Evolutionary conservation across 2,113 vertebrate genomes (phyloP).

Genomic region (Alosa alosa): DNA sequence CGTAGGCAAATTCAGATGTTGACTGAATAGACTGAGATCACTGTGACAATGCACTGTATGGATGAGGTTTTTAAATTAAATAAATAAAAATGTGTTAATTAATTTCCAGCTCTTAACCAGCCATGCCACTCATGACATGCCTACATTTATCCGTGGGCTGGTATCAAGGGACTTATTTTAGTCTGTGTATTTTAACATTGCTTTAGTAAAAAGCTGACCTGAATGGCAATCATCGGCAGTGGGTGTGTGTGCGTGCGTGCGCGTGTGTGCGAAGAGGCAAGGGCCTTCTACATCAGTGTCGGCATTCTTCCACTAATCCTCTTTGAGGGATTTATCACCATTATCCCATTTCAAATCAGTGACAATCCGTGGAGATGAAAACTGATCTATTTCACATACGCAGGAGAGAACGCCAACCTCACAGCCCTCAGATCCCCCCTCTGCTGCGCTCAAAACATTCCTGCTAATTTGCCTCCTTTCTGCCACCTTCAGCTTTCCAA

Average conservation of each 20-base stretch:
- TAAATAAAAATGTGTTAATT: neutral
- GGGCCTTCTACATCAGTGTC: neutral
- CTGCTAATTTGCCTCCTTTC: neutral
- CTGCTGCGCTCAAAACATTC: neutral
- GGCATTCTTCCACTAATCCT: conserved; percentile 14
- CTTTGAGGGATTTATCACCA: neutral
- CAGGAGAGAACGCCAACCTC: neutral
- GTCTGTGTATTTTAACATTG: conserved; percentile 1
- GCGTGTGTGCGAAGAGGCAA: neutral
- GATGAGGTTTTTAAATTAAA: neutral
- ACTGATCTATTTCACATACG: neutral
- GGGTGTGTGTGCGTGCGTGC: neutral
- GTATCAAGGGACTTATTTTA: neutral
- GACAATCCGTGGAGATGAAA: neutral
- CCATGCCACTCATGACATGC: neutral
- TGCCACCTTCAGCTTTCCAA: neutral
- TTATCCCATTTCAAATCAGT: neutral
- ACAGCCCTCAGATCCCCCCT: neutral
- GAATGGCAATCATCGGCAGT: neutral
- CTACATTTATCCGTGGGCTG: neutral
- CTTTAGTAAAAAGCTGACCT: neutral
- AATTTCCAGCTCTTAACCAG: neutral
- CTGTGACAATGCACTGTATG: no score
- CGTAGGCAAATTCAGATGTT: neutral
- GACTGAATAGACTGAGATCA: no score